Conservation (phyloP, 2,797 vertebrate species). For the Emys orbicularis region DNA sequence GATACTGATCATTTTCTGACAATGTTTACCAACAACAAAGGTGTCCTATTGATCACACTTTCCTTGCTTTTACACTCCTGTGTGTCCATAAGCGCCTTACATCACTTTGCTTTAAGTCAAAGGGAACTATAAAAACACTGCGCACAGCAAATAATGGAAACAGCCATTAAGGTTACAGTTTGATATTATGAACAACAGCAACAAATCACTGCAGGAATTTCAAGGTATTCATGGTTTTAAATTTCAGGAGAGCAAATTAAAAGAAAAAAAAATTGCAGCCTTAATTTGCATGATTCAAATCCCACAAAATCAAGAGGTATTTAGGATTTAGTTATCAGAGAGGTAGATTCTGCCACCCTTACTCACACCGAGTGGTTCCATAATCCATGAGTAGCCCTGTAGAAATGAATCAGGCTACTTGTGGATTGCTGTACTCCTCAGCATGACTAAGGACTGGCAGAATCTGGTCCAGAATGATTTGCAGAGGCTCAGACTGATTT, state of each 20-base stretch:
- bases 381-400: conserved; percentile 17
- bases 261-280: conserved; percentile 17
- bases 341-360: not conserved
- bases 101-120: conserved; percentile 74
- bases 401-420: conserved; percentile 29
- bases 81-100: conserved; percentile 72
- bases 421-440: conserved; percentile 19
- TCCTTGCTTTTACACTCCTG: conserved; percentile 68
- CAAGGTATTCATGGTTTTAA: conserved; percentile 49
- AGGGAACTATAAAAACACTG: conserved; percentile 63
- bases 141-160: conserved; percentile 59
- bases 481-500: conserved; percentile 59
- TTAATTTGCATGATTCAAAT: conserved; percentile 40
- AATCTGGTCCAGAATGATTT: conserved; percentile 66
- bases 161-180: conserved; percentile 61
- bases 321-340: conserved; percentile 52
- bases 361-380: conserved; percentile 1
- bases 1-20: conserved; percentile 79
- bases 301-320: conserved; percentile 44
- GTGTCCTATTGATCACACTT: conserved; percentile 81
- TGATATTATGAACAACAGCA: conserved; percentile 59
- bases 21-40: conserved; percentile 81
- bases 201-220: conserved; percentile 60
- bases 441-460: not conserved
- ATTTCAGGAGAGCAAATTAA: conserved; percentile 63